phyloP scores from a whole-genome alignment of 2,113 vertebrate genomes.

The Notothenia coriiceps region DNA sequence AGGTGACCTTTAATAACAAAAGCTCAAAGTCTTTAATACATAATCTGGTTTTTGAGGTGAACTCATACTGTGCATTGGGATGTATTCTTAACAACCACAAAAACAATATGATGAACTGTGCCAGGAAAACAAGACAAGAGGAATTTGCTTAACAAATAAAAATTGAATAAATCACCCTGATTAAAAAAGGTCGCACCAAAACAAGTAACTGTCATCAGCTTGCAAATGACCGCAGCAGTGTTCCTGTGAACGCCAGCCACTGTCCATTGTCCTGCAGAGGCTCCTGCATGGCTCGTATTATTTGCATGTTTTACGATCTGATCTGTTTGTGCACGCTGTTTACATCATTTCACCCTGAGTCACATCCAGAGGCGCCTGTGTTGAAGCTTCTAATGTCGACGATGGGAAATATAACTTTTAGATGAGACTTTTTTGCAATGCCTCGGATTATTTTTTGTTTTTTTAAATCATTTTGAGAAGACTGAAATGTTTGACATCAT shows the following conservation, averaged over 20 bases:
- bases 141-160: not conserved
- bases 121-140: not conserved
- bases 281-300: not conserved
- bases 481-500: not conserved
- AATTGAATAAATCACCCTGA: too few relatives aligned
- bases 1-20: too few relatives aligned
- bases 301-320: constrained; percentile 57
- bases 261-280: not conserved
- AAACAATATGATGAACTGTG: too few relatives aligned
- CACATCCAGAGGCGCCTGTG: not conserved
- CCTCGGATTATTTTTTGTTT: not conserved
- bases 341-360: not conserved
- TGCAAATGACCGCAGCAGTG: not conserved
- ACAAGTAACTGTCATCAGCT: not conserved
- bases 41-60: not conserved
- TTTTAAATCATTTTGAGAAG: not conserved
- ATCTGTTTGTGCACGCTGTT: constrained; percentile 40
- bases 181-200: not conserved
- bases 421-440: not conserved
- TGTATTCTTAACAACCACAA: not conserved
- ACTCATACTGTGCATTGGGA: not conserved
- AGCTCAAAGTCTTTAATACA: not conserved
- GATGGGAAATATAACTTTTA: not conserved
- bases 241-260: not conserved
- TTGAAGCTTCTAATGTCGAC: not conserved